Percentiles rank a stretch among this genome's conserved stretches.
Evolutionary conservation across 2,888 invertebrate species (phyloP).

Genomic region (Bembecia ichneumoniformis): DNA sequence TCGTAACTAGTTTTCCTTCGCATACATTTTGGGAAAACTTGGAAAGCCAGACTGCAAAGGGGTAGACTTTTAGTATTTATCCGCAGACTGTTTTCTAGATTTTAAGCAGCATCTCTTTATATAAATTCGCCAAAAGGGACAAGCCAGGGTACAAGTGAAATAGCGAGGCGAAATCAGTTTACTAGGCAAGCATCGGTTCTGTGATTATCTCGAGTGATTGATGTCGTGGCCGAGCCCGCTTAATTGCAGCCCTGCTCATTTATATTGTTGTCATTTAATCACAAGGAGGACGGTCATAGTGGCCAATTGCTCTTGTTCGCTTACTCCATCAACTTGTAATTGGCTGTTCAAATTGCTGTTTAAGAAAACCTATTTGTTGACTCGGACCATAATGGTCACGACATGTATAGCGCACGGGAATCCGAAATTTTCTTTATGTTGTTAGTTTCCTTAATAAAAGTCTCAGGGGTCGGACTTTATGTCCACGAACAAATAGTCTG

Average conservation of each 20-base stretch:
- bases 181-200: conserved; percentile 19
- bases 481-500: too few species aligned
- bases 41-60: too few species aligned
- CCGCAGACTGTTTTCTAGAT: too few species aligned
- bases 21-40: too few species aligned
- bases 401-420: background rate
- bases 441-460: too few species aligned
- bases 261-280: conserved; percentile 54
- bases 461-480: too few species aligned
- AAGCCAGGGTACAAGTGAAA: conserved; percentile 18
- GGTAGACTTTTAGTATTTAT: too few species aligned
- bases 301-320: conserved; percentile 9
- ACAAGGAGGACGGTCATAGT: conserved; percentile 13
- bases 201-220: conserved; percentile 30
- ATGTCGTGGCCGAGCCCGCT: conserved; percentile 33
- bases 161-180: conserved; percentile 34
- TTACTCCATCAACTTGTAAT: conserved; percentile 1
- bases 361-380: background rate
- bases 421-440: too few species aligned
- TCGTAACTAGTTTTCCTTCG: too few species aligned
- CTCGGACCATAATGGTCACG: background rate
- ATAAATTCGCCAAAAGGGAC: background rate
- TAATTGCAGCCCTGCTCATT: conserved; percentile 53
- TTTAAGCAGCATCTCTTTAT: too few species aligned
- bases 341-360: background rate